These are phyloP conservation scores for Harmothoe impar DNA, from an alignment of 2,888 invertebrate genomes.

Conservation along the genomic window DNA sequence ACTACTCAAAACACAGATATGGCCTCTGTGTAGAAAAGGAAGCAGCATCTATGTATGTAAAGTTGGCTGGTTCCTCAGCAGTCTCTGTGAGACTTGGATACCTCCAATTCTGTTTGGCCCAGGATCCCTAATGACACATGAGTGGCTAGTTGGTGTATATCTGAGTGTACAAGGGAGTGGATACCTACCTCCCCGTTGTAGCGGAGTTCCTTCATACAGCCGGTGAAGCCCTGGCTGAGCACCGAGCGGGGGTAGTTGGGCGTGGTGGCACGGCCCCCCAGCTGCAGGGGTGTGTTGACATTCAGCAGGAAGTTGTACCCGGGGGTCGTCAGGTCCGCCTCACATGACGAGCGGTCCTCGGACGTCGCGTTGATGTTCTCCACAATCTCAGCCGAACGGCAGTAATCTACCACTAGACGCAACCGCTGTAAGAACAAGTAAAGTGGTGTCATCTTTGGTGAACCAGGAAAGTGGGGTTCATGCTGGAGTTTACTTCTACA, in stretches of 20 bases:
- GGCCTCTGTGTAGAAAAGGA: neutral
- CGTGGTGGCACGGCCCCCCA: slow-evolving; percentile 88
- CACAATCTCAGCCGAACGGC: slow-evolving; percentile 94
- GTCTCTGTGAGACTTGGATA: no score
- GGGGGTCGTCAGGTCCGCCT: slow-evolving; percentile 93
- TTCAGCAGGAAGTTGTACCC: slow-evolving; percentile 98
- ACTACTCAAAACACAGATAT: neutral
- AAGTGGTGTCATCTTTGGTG: neutral
- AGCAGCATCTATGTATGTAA: no score
- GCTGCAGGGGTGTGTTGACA: slow-evolving; percentile 95
- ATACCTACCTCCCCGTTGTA: slow-evolving; percentile 89
- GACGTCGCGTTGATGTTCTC: slow-evolving; percentile 89
- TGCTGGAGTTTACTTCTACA: no score
- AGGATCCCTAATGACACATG: no score
- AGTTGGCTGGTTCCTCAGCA: no score
- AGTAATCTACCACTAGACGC: slow-evolving; percentile 95
- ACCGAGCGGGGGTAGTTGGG: slow-evolving; percentile 61
- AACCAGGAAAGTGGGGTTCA: no score
- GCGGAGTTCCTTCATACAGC: slow-evolving; percentile 96
- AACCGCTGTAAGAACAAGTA: slow-evolving; percentile 86
- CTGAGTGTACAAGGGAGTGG: no score
- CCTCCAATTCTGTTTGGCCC: no score
- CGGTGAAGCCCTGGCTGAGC: slow-evolving; percentile 90
- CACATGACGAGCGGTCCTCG: slow-evolving; percentile 94
- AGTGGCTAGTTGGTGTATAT: no score